Conservation (phyloP, 1,140 invertebrate species). For the Araneus ventricosus region DNA sequence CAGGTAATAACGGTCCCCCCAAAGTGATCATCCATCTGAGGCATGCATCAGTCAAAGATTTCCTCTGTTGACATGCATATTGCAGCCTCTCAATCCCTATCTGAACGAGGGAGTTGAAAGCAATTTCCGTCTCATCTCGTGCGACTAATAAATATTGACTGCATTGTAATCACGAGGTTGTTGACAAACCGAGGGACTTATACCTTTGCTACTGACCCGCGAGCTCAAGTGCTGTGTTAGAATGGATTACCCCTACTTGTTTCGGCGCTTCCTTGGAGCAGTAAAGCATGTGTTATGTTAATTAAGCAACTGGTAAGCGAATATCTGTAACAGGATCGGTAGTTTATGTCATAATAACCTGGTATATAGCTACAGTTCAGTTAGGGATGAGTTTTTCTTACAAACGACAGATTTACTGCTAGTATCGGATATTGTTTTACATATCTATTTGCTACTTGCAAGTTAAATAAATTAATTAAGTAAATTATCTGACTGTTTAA, state of each 20-base stretch:
- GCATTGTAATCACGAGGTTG: slow-evolving; percentile 64
- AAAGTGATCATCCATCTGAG: slow-evolving; percentile 27
- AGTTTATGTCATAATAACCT: not conserved
- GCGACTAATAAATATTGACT: slow-evolving; percentile 72
- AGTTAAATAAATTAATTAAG: too few relatives aligned
- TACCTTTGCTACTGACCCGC: not conserved
- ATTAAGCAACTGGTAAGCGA: not conserved
- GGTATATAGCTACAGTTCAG: too few relatives aligned
- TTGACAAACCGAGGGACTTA: slow-evolving; percentile 49
- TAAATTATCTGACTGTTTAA: too few relatives aligned
- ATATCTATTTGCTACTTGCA: too few relatives aligned
- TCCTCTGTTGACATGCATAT: slow-evolving; percentile 61
- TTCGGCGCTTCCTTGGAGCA: not conserved
- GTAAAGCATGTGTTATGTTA: slow-evolving; percentile 9
- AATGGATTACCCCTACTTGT: slow-evolving; percentile 23
- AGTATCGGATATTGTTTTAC: too few relatives aligned
- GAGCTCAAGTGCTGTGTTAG: not conserved
- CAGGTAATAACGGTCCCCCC: slow-evolving; percentile 56
- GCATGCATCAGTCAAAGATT: slow-evolving; percentile 52
- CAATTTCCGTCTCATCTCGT: slow-evolving; percentile 65
- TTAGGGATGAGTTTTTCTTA: too few relatives aligned
- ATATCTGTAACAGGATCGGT: not conserved
- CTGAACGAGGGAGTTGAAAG: slow-evolving; percentile 48
- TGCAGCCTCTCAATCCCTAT: not conserved
- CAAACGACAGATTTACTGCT: too few relatives aligned